Evolutionary conservation across 2,797 vertebrate genomes (phyloP).

Genomic region (Menidia menidia): DNA sequence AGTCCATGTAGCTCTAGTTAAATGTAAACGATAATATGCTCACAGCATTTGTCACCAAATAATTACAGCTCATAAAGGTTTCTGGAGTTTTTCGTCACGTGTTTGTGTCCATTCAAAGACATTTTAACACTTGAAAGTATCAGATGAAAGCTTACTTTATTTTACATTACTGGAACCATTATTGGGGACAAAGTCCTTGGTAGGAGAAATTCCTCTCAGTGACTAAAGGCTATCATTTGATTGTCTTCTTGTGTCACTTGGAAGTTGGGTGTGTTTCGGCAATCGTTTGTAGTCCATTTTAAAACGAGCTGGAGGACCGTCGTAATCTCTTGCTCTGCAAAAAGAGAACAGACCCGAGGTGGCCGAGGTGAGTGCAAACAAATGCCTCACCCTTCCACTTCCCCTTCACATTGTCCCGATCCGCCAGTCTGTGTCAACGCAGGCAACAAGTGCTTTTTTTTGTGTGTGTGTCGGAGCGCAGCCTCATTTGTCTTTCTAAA

Average conservation of each 20-base stretch:
- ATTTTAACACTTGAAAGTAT: neutral
- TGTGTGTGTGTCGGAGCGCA: conserved; percentile 21
- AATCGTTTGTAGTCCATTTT: neutral
- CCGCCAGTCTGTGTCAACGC: conserved; percentile 35
- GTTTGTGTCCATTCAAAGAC: no score
- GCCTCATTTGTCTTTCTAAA: conserved; percentile 56
- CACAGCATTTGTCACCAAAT: no score
- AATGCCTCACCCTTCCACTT: conserved; percentile 63
- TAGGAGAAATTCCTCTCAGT: neutral
- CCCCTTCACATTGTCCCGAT: conserved; percentile 55
- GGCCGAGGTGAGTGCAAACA: conserved; percentile 50
- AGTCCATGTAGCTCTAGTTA: no score
- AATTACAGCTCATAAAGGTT: no score
- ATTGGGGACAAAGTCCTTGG: neutral
- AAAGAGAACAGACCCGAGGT: conserved; percentile 20
- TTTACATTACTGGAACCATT: neutral
- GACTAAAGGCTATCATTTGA: neutral
- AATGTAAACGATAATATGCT: no score
- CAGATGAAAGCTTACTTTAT: neutral
- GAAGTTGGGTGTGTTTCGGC: neutral
- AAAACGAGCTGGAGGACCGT: neutral
- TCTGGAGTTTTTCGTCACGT: no score
- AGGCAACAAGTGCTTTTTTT: conserved; percentile 28
- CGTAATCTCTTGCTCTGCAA: conserved; percentile 19
- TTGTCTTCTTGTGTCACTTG: neutral